Percentiles rank a stretch among this genome's conserved stretches.
phyloP scores from a whole-genome alignment of 37 sponge, comb jelly and placozoan species.

The Ephydatia muelleri region DNA sequence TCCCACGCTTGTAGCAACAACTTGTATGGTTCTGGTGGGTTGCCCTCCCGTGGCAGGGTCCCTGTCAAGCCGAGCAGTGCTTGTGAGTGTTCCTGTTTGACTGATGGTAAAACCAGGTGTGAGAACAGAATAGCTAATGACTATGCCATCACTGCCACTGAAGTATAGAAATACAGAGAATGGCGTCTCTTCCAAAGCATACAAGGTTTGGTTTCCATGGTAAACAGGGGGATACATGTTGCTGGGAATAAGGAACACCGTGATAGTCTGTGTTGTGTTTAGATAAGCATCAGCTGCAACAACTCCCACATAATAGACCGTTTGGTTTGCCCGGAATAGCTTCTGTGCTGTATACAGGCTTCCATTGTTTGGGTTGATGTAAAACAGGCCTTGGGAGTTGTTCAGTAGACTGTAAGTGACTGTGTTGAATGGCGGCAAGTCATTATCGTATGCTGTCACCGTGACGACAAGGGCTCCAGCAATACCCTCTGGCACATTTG shows the following conservation, averaged over 20 bases:
- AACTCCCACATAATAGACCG: constrained; percentile 24
- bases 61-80: constrained; percentile 41
- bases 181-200: constrained; percentile 33
- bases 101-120: constrained; percentile 20
- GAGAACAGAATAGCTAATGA: constrained; percentile 26
- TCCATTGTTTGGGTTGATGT: constrained; percentile 49
- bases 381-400: constrained; percentile 52
- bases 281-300: constrained; percentile 49
- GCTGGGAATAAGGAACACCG: constrained; percentile 51
- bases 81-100: constrained; percentile 23
- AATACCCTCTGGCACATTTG: constrained; percentile 46
- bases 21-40: not conserved
- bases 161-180: constrained; percentile 23
- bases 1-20: constrained; percentile 32
- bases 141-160: constrained; percentile 36
- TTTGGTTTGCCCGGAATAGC: constrained; percentile 47
- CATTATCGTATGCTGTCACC: constrained; percentile 61
- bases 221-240: constrained; percentile 70
- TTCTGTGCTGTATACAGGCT: constrained; percentile 17
- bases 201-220: constrained; percentile 17
- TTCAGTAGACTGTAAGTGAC: constrained; percentile 19
- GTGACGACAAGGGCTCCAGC: constrained; percentile 54
- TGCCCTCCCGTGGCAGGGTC: constrained; percentile 64
- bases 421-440: constrained; percentile 41
- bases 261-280: constrained; percentile 28